Evolutionary conservation across 2,797 vertebrate species (phyloP), one percentile per base, ranked within the genome.

Genomic region (Sebastes baramenuke): DNA sequence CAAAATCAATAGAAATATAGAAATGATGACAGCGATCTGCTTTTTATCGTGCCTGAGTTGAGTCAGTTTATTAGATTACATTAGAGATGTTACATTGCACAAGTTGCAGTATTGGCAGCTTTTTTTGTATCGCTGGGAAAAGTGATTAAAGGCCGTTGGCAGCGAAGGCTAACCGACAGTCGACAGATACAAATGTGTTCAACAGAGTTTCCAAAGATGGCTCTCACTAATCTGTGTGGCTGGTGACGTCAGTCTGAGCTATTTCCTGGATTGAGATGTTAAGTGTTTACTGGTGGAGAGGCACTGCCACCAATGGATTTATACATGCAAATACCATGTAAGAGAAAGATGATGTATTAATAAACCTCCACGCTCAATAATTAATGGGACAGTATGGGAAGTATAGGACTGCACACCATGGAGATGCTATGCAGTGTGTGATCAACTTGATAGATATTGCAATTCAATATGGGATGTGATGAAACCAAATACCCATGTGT

Each of bases 81-180:
- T 77, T 80, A 66, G 80, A 87, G 25, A 82, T 86, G 79, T 83
- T 92, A 83, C 84, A 87, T 82, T 82, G 80, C 77, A 61, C 82
- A 83, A 72, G 73, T 85, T 84, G 77, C 77, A 56, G 49, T 74
- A 83, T 87, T 80, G 73, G 56, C 77, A 84, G 81, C 16, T 64
- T 76, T 91, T 91, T 84, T 71, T 71, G 83, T 86, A 84, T 72
- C 65, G 36, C 85, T 83, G 77, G 61, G 71, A 75, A 83, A 88
- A 76, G 87, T 85, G 86, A 93, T 92, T 87, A 88, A 74, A 93
- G 82, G 38, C 77, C 58, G 77, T 88, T 94, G 90, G 90, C 87
- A 88, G 76, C 20, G 24, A 79, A 64, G 65, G 52, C 80, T 79
- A 77, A 88, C 87, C 83, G 85, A 60, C 83, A 86, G 86, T 88